These are phyloP conservation scores for Tetranychus urticae DNA, from an alignment of 1,140 invertebrate species.

Conservation along the genomic window DNA sequence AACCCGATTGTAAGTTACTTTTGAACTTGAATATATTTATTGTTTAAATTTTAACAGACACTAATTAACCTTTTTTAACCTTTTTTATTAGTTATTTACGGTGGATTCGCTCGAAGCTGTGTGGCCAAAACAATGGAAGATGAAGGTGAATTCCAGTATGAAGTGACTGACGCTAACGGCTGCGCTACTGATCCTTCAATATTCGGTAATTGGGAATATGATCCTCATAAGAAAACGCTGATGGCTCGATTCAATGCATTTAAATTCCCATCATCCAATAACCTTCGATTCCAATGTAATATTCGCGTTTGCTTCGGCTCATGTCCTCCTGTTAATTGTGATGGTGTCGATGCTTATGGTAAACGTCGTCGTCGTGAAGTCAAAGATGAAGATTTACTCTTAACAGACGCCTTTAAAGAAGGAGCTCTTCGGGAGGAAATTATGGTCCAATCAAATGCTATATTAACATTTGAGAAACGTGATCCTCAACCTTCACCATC, in stretches of 20 bases:
- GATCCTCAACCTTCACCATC: constrained; percentile 40
- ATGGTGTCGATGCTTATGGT: constrained; percentile 66
- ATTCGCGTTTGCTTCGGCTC: constrained; percentile 81
- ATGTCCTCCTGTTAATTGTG: constrained; percentile 81
- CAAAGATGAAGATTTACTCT: constrained; percentile 6
- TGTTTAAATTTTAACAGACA: not conserved
- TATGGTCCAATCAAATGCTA: constrained; percentile 69
- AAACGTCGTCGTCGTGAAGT: constrained; percentile 36
- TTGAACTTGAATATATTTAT: not conserved
- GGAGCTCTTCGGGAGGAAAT: constrained; percentile 75
- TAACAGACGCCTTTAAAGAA: constrained; percentile 25
- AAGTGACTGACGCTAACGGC: constrained; percentile 76
- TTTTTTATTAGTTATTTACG: constrained; percentile 47
- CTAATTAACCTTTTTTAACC: not conserved
- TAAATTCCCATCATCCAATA: constrained; percentile 82
- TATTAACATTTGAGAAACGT: constrained; percentile 59
- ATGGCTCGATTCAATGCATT: constrained; percentile 70
- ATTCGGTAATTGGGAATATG: constrained; percentile 76
- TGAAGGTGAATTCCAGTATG: constrained; percentile 65
- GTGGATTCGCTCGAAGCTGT: constrained; percentile 72
- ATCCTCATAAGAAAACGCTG: constrained; percentile 50
- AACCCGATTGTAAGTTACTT: constrained; percentile 40
- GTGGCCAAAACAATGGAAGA: constrained; percentile 69
- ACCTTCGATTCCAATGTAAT: constrained; percentile 84
- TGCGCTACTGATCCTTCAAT: constrained; percentile 75